phyloP scores from a whole-genome alignment of 2,797 vertebrate genomes.

The Morelia viridis region DNA sequence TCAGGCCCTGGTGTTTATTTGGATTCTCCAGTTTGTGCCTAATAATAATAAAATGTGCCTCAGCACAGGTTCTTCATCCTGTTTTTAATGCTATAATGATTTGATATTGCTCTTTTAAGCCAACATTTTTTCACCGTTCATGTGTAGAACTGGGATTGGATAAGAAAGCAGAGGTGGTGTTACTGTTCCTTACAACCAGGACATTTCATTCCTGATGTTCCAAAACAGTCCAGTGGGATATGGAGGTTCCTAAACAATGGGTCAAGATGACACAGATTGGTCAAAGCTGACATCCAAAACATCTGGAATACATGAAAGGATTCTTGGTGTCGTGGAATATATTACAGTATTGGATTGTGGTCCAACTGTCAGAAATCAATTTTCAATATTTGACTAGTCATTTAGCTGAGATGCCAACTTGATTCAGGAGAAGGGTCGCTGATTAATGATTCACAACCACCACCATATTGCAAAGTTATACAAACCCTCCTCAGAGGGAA shows the following conservation, averaged over 20 bases:
- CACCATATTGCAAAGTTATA: no score
- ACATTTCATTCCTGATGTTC: no score
- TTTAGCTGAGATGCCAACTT: not conserved
- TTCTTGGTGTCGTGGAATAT: not conserved
- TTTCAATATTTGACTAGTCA: not conserved
- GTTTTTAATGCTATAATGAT: rapidly evolving
- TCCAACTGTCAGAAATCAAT: not conserved
- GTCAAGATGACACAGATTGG: not conserved
- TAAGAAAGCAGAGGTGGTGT: no score
- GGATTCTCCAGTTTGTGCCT: slow-evolving; percentile 57
- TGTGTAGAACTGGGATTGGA: rapidly evolving
- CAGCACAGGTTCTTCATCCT: slow-evolving; percentile 30
- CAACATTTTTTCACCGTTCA: not conserved
- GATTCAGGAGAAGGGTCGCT: not conserved
- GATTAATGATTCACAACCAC: no score
- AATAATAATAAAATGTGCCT: slow-evolving; percentile 52
- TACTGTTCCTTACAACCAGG: not conserved
- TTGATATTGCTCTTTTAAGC: not conserved
- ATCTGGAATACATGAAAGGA: not conserved
- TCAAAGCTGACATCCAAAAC: not conserved
- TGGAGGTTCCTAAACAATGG: not conserved
- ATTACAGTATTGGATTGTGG: not conserved
- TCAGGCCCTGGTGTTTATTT: slow-evolving; percentile 54
- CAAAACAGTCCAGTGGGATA: no score
- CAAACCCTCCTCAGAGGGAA: no score